Evolutionary conservation across 2,113 vertebrate species (phyloP), one percentile per base, ranked within the genome.

Genomic region (Cinclus mexicanus): DNA sequence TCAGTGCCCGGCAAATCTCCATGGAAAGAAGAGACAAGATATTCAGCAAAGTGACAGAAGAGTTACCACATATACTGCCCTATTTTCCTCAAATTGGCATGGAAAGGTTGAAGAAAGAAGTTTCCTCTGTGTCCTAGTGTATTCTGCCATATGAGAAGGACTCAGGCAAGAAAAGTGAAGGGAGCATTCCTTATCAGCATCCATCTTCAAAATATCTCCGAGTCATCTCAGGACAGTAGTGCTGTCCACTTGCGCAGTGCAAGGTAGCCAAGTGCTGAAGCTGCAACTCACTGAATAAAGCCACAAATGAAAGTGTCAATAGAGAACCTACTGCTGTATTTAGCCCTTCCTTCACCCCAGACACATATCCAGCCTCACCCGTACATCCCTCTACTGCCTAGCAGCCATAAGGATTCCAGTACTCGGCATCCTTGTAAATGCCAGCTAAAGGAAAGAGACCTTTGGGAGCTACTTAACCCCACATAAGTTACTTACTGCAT

Each of bases 241-340:
- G 59, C 63, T 86, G 31, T 77, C 83, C 76, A 61, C 82, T 94
- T 88, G 80, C 14, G 21, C 88, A 95, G 68, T 37, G 71, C 0
- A 0, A 90, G 68, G 56, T 21, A 55, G 93, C 94, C 95, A 97
- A 93, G 46, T 93, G 94, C 96, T 95, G 93, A 95, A 93, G 68
- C 83, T 93, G 95, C 94, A 94, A 37, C 47, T 93, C 67, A 11
- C 22, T 0, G 0, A 71, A 60, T 5, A 59, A 35, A 79, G 50
- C 57, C 78, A 69, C 59, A 87, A 87, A 61, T 49, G 19, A 35
- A 81, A 89, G 82, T 57, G 42, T 77, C 71, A 80, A 42, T 80
- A 57, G 47, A 86, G 64, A 88, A 77, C 35, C 56, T 6, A 21
- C n/a, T 46, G 83, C 88, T 92, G 47, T 39, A 12, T 81, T 80